A percentile compares a stretch with the other conserved stretches of the same genome.
Evolutionary conservation across 2,113 vertebrate species (phyloP).

Genomic region (Hypanus sabinus): DNA sequence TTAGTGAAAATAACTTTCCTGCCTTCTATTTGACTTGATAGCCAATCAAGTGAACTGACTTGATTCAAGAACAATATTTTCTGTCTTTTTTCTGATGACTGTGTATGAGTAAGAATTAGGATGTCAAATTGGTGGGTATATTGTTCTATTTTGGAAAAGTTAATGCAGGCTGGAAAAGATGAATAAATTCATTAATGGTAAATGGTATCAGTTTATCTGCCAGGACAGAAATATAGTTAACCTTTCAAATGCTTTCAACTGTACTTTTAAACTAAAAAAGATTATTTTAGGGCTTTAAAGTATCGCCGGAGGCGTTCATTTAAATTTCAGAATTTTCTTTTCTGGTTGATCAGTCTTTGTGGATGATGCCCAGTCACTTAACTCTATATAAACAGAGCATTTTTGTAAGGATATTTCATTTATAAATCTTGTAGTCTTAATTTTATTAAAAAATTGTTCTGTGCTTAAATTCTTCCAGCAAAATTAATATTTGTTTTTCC

Average conservation of each 20-base stretch:
- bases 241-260: too few relatives aligned
- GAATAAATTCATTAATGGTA: not conserved
- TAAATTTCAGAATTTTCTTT: not conserved
- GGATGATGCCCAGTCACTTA: not conserved
- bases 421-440: not conserved
- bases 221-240: not conserved
- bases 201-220: not conserved
- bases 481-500: not conserved
- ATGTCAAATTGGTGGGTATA: not conserved
- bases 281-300: not conserved
- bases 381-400: not conserved
- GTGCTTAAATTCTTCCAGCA: not conserved
- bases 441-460: not conserved
- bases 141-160: not conserved
- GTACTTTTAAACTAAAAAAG: too few relatives aligned
- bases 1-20: not conserved
- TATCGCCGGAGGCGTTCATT: not conserved
- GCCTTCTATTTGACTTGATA: not conserved
- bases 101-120: not conserved
- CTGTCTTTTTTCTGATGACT: not conserved
- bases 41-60: not conserved
- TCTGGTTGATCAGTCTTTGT: not conserved
- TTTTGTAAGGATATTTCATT: not conserved
- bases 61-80: not conserved
- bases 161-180: not conserved